These are phyloP conservation scores for Gonatopus flavifemur DNA, from an alignment of 1,140 invertebrate species.

Conservation along the genomic window DNA sequence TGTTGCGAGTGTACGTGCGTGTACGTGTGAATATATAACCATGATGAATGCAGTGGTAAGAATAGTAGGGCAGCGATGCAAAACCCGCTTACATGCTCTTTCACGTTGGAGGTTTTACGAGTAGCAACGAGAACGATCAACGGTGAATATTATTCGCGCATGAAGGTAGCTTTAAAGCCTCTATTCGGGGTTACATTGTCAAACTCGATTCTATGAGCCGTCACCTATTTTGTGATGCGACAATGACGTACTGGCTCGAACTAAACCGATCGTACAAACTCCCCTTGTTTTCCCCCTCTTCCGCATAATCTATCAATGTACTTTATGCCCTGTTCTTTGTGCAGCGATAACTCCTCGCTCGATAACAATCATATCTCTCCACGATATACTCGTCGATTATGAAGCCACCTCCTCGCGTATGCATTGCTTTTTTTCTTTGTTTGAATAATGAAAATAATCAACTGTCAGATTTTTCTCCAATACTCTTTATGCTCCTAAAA, in stretches of 20 bases:
- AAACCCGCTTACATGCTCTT: no score
- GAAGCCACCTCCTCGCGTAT: no score
- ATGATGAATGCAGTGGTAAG: no score
- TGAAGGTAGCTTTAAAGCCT: constrained; percentile 21
- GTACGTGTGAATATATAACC: no score
- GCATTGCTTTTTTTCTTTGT: no score
- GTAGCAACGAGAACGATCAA: constrained; percentile 14
- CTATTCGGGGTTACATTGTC: constrained; percentile 15
- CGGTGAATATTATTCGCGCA: constrained; percentile 28
- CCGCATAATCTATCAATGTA: no score
- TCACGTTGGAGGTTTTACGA: constrained; percentile 15
- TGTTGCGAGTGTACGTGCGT: no score
- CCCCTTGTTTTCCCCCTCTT: no score
- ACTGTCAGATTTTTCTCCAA: no score
- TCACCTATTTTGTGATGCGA: constrained; percentile 6
- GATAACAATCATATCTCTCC: constrained; percentile 25
- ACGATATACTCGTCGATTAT: constrained; percentile 11
- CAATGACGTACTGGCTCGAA: background rate
- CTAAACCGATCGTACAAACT: constrained; percentile 6
- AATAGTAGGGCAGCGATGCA: no score
- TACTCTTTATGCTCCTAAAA: no score
- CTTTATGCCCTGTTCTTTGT: constrained; percentile 25
- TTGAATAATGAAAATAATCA: no score
- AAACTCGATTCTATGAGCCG: constrained; percentile 24
- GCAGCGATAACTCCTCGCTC: constrained; percentile 18